Evolutionary conservation across 2,113 vertebrate genomes (phyloP).

Genomic region (Callorhinus ursinus): DNA sequence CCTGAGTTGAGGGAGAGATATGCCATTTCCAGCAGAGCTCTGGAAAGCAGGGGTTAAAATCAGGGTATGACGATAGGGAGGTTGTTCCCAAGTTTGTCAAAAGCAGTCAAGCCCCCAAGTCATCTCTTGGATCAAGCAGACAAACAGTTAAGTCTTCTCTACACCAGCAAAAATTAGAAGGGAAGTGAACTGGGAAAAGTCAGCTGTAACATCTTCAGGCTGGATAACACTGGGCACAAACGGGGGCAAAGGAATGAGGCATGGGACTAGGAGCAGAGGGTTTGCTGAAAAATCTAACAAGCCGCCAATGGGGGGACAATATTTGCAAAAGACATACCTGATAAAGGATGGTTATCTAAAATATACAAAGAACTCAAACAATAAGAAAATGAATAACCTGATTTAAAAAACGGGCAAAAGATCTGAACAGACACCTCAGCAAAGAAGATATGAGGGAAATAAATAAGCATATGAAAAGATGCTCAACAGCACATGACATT

Average conservation of each 20-base stretch:
- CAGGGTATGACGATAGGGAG: not conserved
- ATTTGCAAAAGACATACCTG: not conserved
- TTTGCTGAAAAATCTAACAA: not conserved
- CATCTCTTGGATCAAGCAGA: not conserved
- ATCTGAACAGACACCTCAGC: not conserved
- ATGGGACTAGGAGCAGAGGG: not conserved
- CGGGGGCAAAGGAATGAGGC: not conserved
- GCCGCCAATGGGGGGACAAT: not conserved
- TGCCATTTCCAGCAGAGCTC: not conserved
- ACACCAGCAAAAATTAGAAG: not conserved
- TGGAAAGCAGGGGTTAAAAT: not conserved
- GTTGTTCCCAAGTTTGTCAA: not conserved
- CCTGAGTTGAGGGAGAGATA: not conserved
- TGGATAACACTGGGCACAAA: not conserved
- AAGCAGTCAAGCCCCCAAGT: not conserved
- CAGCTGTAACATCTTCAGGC: not conserved
- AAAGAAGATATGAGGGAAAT: not conserved
- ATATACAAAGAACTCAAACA: not conserved
- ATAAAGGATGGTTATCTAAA: not conserved
- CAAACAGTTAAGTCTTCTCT: not conserved
- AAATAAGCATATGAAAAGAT: not conserved
- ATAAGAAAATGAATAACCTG: not conserved
- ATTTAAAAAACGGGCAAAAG: not conserved
- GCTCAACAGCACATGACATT: not conserved
- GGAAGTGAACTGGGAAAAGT: not conserved